phyloP scores from a whole-genome alignment of 1,140 invertebrate genomes.

The Andricus grossulariae region DNA sequence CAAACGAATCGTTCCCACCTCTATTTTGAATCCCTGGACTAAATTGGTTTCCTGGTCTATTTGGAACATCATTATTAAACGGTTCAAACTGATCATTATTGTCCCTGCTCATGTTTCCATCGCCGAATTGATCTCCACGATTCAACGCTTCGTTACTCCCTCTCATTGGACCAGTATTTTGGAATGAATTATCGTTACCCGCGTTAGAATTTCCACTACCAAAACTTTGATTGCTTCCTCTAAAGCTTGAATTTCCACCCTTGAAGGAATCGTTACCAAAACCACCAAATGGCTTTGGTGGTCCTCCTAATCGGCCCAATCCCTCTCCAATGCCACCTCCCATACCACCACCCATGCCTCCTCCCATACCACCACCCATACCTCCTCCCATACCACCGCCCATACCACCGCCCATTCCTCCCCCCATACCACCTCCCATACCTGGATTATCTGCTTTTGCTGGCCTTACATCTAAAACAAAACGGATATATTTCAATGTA shows the following conservation, averaged over 20 bases:
- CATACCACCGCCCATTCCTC: constrained; percentile 35
- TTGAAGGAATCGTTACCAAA: constrained; percentile 55
- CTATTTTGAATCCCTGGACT: constrained; percentile 53
- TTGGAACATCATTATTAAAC: constrained; percentile 51
- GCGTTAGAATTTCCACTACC: constrained; percentile 53
- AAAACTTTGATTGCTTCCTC: constrained; percentile 52
- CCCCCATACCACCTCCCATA: constrained; percentile 35
- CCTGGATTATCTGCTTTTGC: constrained; percentile 71
- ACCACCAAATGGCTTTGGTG: constrained; percentile 12
- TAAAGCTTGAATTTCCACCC: constrained; percentile 58
- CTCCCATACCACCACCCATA: constrained; percentile 45
- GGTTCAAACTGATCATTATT: constrained; percentile 51
- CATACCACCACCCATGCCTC: constrained; percentile 42
- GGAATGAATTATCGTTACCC: constrained; percentile 45
- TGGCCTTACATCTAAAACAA: constrained; percentile 76
- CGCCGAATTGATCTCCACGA: constrained; percentile 41
- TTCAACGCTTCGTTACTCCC: constrained; percentile 15
- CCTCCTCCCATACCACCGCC: constrained; percentile 39
- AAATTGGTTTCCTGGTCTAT: constrained; percentile 45
- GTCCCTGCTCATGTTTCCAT: constrained; percentile 52
- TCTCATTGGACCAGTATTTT: constrained; percentile 5
- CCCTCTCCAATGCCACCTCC: constrained; percentile 43
- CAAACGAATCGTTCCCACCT: constrained; percentile 54
- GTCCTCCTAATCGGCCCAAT: constrained; percentile 36
- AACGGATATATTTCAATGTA: constrained; percentile 25